A percentile compares a stretch with the other conserved stretches of the same genome.
Evolutionary conservation across 1,140 invertebrate genomes (phyloP).

Genomic region (Gerris buenoi): DNA sequence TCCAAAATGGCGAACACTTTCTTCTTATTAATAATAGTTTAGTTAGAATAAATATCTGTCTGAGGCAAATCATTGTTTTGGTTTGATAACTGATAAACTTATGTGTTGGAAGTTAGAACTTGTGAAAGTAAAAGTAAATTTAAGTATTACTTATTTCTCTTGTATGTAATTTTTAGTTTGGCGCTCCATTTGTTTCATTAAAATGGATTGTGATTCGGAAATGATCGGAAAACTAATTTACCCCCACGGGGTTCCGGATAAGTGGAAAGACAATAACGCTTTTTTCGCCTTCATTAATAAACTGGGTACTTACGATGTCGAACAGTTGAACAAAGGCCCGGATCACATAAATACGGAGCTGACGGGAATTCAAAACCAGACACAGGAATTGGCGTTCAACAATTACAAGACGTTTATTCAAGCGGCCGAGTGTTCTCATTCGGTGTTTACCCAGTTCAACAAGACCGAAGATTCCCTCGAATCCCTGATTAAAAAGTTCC

Average conservation of each 20-base stretch:
- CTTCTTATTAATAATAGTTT: too few species aligned
- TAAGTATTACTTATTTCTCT: too few species aligned
- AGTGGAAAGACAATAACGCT: slow-evolving; percentile 51
- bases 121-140: too few species aligned
- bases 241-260: slow-evolving; percentile 46
- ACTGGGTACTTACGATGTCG: slow-evolving; percentile 66
- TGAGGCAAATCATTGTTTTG: too few species aligned
- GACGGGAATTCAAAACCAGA: slow-evolving; percentile 59
- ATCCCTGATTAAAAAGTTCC: slow-evolving; percentile 52
- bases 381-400: slow-evolving; percentile 75
- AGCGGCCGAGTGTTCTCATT: slow-evolving; percentile 71
- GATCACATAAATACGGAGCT: slow-evolving; percentile 64
- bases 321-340: slow-evolving; percentile 68
- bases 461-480: slow-evolving; percentile 60
- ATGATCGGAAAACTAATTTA: slow-evolving; percentile 50
- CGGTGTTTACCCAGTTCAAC: slow-evolving; percentile 43
- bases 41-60: too few species aligned
- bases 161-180: too few species aligned
- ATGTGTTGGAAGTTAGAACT: too few species aligned
- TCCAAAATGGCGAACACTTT: too few species aligned
- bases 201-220: slow-evolving; percentile 47
- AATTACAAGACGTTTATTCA: slow-evolving; percentile 93
- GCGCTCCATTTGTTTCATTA: too few species aligned
- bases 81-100: too few species aligned
- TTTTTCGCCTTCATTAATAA: slow-evolving; percentile 66